Conservation (phyloP, 2,888 invertebrate species). For the Macrosiphum euphorbiae region DNA sequence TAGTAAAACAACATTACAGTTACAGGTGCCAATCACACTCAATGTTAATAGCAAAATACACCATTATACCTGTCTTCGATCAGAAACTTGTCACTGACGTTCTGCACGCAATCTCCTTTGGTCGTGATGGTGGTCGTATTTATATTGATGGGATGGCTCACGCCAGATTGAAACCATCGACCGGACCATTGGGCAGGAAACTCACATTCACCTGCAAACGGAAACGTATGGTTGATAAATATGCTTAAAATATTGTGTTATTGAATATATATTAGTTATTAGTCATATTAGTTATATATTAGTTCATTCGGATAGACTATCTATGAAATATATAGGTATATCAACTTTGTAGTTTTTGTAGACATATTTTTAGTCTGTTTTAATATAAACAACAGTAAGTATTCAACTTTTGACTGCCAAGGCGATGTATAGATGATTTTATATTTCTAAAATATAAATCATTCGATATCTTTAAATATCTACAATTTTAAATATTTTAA, state of each 20-base stretch:
- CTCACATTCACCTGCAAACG: conserved; percentile 73
- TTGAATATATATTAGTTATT: neutral
- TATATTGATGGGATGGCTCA: conserved; percentile 86
- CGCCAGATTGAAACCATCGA: conserved; percentile 91
- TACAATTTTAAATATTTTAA: neutral
- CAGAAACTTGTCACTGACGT: conserved; percentile 89
- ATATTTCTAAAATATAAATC: neutral
- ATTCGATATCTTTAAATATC: neutral
- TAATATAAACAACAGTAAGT: neutral
- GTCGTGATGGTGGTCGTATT: conserved; percentile 85
- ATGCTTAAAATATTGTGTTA: neutral
- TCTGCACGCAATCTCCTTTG: conserved; percentile 86
- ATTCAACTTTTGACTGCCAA: neutral
- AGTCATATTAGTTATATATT: neutral
- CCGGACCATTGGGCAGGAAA: conserved; percentile 90
- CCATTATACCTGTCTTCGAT: conserved; percentile 85
- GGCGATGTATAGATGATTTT: neutral
- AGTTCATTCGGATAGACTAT: neutral
- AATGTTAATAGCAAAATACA: neutral
- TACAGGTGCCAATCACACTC: conserved; percentile 32
- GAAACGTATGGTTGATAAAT: neutral
- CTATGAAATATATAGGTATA: neutral
- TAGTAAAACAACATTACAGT: conserved; percentile 13
- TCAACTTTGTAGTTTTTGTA: neutral
- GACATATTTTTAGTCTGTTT: neutral